Percentiles rank a stretch among this genome's conserved stretches.
These are phyloP conservation scores for Sciurus carolinensis DNA, from an alignment of 2,797 vertebrate species.

Conservation along the genomic window DNA sequence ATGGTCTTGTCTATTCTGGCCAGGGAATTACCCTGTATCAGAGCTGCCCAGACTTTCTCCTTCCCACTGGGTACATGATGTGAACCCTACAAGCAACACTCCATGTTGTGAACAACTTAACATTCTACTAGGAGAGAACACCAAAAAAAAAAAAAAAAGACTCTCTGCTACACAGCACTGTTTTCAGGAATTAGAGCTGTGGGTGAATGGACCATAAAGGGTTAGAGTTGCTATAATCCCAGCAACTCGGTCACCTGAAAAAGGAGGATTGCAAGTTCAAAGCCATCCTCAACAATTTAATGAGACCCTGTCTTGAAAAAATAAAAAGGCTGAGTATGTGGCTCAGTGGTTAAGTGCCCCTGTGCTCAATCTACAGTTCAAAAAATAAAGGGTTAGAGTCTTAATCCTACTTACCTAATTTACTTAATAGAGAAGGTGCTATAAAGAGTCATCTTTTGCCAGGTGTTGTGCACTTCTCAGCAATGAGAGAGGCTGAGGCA, in stretches of 20 bases:
- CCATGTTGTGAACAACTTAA: background rate
- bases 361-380: no score
- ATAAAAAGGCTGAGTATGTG: no score
- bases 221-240: background rate
- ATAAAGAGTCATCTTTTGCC: background rate
- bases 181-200: conserved; percentile 35
- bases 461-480: background rate
- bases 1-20: background rate
- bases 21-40: background rate
- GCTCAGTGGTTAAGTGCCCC: no score
- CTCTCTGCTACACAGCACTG: background rate
- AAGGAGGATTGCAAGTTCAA: no score
- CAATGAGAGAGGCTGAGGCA: background rate
- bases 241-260: no score
- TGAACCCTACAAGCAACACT: background rate
- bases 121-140: background rate
- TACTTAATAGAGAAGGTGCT: background rate
- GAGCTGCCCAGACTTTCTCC: background rate
- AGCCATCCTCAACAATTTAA: no score
- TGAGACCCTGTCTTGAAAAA: no score
- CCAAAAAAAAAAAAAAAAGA: background rate
- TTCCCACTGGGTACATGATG: background rate
- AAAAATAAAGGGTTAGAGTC: no score
- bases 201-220: background rate
- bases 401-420: background rate